Base-by-base conservation (phyloP, 2,113 vertebrate species). In the Taurulus bubalis region DNA sequence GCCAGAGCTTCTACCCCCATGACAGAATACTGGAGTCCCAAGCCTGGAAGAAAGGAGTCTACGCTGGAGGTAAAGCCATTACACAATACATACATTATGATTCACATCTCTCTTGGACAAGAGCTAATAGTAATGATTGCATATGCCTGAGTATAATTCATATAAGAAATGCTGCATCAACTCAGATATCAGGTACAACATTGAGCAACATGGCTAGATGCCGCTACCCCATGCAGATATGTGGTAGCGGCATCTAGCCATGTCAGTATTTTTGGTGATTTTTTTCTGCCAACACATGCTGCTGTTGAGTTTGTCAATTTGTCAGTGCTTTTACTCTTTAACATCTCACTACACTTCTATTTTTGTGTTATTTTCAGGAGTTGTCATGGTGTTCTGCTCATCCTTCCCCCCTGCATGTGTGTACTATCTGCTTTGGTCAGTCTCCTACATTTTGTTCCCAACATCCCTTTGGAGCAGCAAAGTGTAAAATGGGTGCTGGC, bases 11-110 rank as follows among this genome's bases (percentile, higher is more conserved):
- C 94, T 99, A 99, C 84, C 98, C 97, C 18, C 96, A 97, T 0
- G 97, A 99, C 85, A 94, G 95, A 71, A 94, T 98, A 79, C 92
- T 99, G 84, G 97, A 98, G 87, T 99, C 98, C 0, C 96, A 99
- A 86, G 92, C 90, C 49, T 99, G 97, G 97, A 99, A 99, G 87
- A 99, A 99, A 91, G 69, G 77, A 3, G 94, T 98, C 67, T 99
- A 96, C 0, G 92, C 93, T 1, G 97, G 96, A 94, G 97, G 97
- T 98, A 91, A 93, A 77, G 4, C 2, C 0, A 28, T 40, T 56
- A 8, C 6, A 9, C 8, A 53, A 28, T 9, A 26, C 26, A 58
- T n/a, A 22, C 38, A n/a, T 1, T 22, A 14, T 24, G 30, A 28
- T 64, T 63, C 36, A 24, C 22, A 34, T 45, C 24, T 26, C 22